phyloP scores from a whole-genome alignment of 1,140 invertebrate genomes.

The Cheumatopsyche charites region DNA sequence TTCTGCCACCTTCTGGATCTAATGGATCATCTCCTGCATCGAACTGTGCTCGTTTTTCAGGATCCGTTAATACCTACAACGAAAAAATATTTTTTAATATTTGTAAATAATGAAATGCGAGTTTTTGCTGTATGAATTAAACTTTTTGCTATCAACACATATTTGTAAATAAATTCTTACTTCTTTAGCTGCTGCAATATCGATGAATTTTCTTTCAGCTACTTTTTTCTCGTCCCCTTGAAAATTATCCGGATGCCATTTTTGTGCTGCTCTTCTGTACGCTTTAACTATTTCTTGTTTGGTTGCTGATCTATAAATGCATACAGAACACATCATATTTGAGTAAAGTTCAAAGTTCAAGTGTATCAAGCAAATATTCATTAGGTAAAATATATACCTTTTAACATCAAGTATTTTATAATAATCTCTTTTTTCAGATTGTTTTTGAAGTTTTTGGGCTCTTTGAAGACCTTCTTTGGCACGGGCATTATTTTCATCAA shows the following conservation, averaged over 20 bases:
- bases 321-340: not conserved
- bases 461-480: slow-evolving; percentile 89
- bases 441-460: slow-evolving; percentile 93
- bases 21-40: slow-evolving; percentile 96
- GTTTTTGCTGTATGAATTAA: too few relatives aligned
- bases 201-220: slow-evolving; percentile 98
- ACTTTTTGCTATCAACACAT: too few relatives aligned
- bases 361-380: too few relatives aligned
- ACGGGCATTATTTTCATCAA: slow-evolving; percentile 79
- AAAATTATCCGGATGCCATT: slow-evolving; percentile 99
- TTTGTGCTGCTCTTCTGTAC: slow-evolving; percentile 95
- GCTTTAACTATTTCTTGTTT: slow-evolving; percentile 96
- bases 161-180: slow-evolving; percentile 65
- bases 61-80: slow-evolving; percentile 70
- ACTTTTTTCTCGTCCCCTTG: slow-evolving; percentile 90
- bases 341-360: too few relatives aligned
- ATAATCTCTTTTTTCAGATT: slow-evolving; percentile 93
- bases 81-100: not conserved
- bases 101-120: too few relatives aligned
- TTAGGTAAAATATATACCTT: slow-evolving; percentile 50
- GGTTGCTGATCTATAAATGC: slow-evolving; percentile 71
- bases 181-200: slow-evolving; percentile 99
- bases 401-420: slow-evolving; percentile 92
- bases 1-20: slow-evolving; percentile 85
- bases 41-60: slow-evolving; percentile 91